Conservation (phyloP, 2,888 invertebrate species). For the Euplagia quadripunctaria region DNA sequence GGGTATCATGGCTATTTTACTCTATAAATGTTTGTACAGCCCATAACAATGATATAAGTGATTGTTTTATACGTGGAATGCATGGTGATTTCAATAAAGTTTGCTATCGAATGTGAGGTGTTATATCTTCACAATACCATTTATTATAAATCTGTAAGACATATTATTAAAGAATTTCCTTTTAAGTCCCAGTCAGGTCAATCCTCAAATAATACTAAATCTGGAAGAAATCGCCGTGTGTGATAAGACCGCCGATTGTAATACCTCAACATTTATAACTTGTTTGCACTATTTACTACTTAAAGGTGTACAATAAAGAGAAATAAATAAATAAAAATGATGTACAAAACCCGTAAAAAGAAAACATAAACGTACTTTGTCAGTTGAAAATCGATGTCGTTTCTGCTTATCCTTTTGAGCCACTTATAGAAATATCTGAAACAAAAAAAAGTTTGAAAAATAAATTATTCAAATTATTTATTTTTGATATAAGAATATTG, state of each 20-base stretch:
- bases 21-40: constrained; percentile 73
- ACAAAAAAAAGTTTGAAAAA: constrained; percentile 2
- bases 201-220: not conserved
- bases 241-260: too few species aligned
- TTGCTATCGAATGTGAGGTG: not conserved
- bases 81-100: constrained; percentile 32
- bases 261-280: too few species aligned
- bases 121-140: not conserved
- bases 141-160: not conserved
- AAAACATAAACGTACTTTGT: constrained; percentile 2
- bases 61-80: constrained; percentile 52
- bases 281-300: too few species aligned
- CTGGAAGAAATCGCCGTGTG: too few species aligned
- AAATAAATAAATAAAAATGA: too few species aligned
- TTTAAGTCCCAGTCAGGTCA: not conserved
- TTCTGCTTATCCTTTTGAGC: not conserved
- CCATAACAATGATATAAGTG: constrained; percentile 75
- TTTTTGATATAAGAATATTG: too few species aligned
- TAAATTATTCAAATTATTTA: too few species aligned
- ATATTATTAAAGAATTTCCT: not conserved
- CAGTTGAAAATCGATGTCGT: not conserved
- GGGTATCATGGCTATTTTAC: constrained; percentile 80
- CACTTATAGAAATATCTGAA: constrained; percentile 19
- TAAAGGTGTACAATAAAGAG: too few species aligned
- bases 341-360: too few species aligned